A percentile compares a stretch with the other conserved stretches of the same genome.
phyloP scores from a whole-genome alignment of 2,797 vertebrate species.

The Propithecus deckenii region DNA sequence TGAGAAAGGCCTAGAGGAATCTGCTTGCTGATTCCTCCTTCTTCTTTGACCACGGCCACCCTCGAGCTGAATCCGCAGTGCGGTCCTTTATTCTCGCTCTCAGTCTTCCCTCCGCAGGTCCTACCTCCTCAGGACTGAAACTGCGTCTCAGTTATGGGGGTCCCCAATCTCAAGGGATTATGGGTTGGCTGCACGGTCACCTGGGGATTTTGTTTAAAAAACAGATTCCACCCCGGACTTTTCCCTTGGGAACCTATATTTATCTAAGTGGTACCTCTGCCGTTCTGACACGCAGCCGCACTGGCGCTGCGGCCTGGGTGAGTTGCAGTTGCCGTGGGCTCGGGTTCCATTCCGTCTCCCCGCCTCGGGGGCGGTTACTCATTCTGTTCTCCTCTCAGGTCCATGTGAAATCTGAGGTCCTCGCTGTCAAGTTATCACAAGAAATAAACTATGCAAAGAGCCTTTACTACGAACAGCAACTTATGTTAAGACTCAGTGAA shows the following conservation, averaged over 20 bases:
- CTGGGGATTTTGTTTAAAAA: neutral
- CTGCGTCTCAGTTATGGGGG: neutral
- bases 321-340: rapidly evolving
- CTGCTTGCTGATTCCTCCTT: no score
- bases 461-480: conserved; percentile 98
- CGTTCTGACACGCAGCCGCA: rapidly evolving
- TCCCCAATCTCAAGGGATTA: neutral
- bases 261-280: rapidly evolving
- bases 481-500: conserved; percentile 94
- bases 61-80: neutral
- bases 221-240: neutral
- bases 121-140: neutral
- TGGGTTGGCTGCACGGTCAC: neutral
- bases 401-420: conserved; percentile 93
- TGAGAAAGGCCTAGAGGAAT: neutral
- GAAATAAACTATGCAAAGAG: conserved; percentile 99
- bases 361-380: neutral
- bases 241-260: neutral
- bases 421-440: conserved; percentile 96
- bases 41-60: neutral
- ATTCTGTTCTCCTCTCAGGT: conserved; percentile 86
- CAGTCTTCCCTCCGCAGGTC: neutral
- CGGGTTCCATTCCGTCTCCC: no score
- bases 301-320: neutral
- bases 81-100: rapidly evolving